These are phyloP conservation scores for Leptopilina drosophilae DNA, from an alignment of 2,888 invertebrate genomes.

Conservation along the genomic window DNA sequence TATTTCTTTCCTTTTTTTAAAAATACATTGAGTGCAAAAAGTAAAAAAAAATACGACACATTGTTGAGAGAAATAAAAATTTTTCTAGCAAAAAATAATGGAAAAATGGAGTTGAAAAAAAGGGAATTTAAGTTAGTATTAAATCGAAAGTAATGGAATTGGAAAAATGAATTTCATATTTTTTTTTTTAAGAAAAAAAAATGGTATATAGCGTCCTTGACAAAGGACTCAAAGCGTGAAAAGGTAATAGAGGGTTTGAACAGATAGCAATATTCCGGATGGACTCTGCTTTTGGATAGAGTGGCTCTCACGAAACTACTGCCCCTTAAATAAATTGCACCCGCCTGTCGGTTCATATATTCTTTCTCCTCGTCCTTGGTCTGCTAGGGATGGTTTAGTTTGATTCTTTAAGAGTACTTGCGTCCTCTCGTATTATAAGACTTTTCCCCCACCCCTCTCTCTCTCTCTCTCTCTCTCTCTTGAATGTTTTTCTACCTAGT, in stretches of 20 bases:
- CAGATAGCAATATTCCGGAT: slow-evolving; percentile 68
- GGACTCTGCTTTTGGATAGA: slow-evolving; percentile 64
- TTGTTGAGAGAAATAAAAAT: not conserved
- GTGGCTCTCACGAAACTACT: slow-evolving; percentile 61
- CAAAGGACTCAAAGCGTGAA: slow-evolving; percentile 25
- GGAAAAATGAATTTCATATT: not conserved
- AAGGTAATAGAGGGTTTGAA: slow-evolving; percentile 28
- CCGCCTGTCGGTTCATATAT: slow-evolving; percentile 48
- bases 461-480: too few relatives aligned
- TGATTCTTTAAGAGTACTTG: slow-evolving; percentile 22
- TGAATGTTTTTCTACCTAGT: not conserved
- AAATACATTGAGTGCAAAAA: too few relatives aligned
- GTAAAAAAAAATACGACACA: too few relatives aligned
- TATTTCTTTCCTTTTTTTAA: too few relatives aligned
- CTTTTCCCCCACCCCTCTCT: not conserved
- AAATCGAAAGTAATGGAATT: slow-evolving; percentile 11
- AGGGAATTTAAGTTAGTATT: not conserved
- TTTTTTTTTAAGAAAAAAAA: not conserved
- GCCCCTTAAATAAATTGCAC: slow-evolving; percentile 69
- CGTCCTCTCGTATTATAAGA: slow-evolving; percentile 14
- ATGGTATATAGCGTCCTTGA: not conserved
- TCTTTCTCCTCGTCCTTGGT: not conserved
- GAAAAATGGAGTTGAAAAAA: not conserved
- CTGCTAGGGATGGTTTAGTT: slow-evolving; percentile 31
- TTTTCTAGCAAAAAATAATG: not conserved